Conservation (phyloP, 1,140 invertebrate species). For the Ceratina australensis region DNA sequence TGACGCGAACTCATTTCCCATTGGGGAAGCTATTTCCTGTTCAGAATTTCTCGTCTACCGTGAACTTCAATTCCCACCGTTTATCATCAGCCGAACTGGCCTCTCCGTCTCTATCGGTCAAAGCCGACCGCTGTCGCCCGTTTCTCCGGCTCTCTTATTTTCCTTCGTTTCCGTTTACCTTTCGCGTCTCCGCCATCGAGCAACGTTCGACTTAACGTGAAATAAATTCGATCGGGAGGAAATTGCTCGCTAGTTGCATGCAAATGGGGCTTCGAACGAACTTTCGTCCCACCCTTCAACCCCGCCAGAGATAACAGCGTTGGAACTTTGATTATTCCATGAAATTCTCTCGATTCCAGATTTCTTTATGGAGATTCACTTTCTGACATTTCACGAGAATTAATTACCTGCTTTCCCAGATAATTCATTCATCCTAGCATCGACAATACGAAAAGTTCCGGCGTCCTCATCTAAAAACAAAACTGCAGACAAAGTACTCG, state of each 20-base stretch:
- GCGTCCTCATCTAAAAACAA: too few species aligned
- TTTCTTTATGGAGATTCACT: too few species aligned
- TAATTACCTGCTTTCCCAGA: too few species aligned
- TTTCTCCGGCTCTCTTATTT: conserved; percentile 16
- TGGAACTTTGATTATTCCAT: neutral
- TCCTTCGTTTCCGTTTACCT: conserved; percentile 14
- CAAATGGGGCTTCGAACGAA: conserved; percentile 1
- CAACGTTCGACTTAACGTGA: conserved; percentile 54
- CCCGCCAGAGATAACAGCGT: too few species aligned
- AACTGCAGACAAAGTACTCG: too few species aligned
- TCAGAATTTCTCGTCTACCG: conserved; percentile 35
- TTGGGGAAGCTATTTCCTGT: conserved; percentile 25
- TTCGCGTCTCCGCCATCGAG: conserved; percentile 4
- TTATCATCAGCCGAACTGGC: neutral
- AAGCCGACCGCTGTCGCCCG: conserved; percentile 31
- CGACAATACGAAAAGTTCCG: too few species aligned
- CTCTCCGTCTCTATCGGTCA: conserved; percentile 42
- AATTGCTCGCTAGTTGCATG: conserved; percentile 51
- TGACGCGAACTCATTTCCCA: neutral
- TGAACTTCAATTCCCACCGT: conserved; percentile 41
- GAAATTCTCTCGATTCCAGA: neutral
- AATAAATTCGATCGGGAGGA: conserved; percentile 53
- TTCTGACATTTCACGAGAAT: neutral
- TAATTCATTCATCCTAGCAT: too few species aligned
- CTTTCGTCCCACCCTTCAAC: conserved; percentile 1